Base-by-base conservation (phyloP, 2,797 vertebrate genomes). In the Helostoma temminkii region DNA sequence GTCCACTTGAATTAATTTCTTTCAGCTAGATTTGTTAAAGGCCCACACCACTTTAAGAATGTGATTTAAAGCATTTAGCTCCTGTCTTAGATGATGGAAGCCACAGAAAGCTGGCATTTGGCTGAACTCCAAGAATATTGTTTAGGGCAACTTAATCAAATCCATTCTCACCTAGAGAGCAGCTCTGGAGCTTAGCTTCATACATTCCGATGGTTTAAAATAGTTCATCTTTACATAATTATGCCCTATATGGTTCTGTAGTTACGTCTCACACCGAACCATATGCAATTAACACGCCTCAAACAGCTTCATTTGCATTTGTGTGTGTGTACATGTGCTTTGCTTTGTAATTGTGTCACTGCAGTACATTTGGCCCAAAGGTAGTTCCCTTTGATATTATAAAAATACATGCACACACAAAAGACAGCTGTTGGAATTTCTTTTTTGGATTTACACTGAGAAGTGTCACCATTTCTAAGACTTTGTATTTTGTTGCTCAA, bases 401-500 rank as follows among this genome's bases (percentile, higher is more conserved):
- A 71, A 61, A 58, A 53, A 67, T 70, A 66, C 53, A 57, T 39
- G 43, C 9, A 3, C 32, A 18, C 61, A 73, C 49, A 81, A 67
- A 70, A 75, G 48, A 61, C 81, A 80, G 83, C 80, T 82, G 65
- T 88, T 80, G 42, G 47, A 61, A 66, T 79, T 66, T 72, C 48
- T 71, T 63, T 56, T 36, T 74, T 57, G 10, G 55, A 83, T 72
- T 78, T 34, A 63, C 78, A 84, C 65, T 73, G 61, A 65, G 54
- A 71, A 73, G 79, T 82, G 54, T 74, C 74, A 80, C 59, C 11
- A 1, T 82, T 88, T 68, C 73, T 71, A 42, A 72, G 77, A 75
- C 75, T 84, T 79, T 65, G n/a, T 71, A 45, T 80, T 86, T 78
- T 83, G 82, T 85, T 69, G 75, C 42, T 78, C 59, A 82, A 77